Conservation (phyloP, 2,888 invertebrate genomes). For the Synergus umbraculus region DNA sequence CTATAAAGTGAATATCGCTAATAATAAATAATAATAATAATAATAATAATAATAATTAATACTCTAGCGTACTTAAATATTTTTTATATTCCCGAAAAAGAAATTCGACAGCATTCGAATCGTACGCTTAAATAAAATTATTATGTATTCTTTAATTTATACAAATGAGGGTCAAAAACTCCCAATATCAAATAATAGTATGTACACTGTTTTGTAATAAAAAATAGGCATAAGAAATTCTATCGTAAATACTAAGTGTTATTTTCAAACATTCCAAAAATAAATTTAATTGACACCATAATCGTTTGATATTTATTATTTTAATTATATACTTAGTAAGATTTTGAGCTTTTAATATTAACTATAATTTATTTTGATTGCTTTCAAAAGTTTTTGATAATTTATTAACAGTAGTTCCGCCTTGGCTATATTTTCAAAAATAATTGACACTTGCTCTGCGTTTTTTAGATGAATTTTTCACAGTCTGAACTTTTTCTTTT, state of each 20-base stretch:
- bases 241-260: background rate
- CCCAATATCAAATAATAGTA: no score
- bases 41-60: no score
- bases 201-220: no score
- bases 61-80: background rate
- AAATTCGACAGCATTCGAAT: background rate
- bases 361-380: background rate
- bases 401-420: background rate
- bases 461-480: background rate
- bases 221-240: no score
- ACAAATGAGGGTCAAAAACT: no score
- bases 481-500: background rate
- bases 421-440: background rate
- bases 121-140: background rate
- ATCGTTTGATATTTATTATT: background rate
- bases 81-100: background rate
- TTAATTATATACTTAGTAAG: background rate
- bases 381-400: background rate
- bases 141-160: background rate
- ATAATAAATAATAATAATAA: no score
- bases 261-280: background rate
- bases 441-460: constrained; percentile 6
- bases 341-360: background rate
- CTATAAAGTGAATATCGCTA: background rate
- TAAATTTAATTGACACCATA: background rate